phyloP scores from a whole-genome alignment of 2,888 invertebrate genomes.

The Blomia tropicalis region DNA sequence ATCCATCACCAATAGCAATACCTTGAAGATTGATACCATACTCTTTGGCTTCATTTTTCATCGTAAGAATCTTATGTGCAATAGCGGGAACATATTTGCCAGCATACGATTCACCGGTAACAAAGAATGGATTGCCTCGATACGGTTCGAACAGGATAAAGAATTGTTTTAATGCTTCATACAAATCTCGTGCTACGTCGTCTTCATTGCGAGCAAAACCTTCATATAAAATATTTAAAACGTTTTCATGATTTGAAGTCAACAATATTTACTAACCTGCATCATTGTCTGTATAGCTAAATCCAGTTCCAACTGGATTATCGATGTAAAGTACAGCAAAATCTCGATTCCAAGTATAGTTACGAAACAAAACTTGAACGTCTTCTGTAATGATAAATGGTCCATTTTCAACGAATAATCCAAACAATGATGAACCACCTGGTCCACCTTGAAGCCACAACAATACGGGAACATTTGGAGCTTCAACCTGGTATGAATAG shows the following conservation, averaged over 20 bases:
- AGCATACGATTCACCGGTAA: conserved; percentile 76
- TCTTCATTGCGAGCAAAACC: conserved; percentile 65
- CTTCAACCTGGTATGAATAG: conserved; percentile 29
- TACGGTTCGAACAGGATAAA: conserved; percentile 64
- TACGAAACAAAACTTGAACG: conserved; percentile 43
- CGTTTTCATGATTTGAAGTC: background rate
- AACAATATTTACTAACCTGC: conserved; percentile 30
- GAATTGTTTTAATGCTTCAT: conserved; percentile 60
- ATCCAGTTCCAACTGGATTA: conserved; percentile 82
- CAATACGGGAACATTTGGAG: conserved; percentile 34
- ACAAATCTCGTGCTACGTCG: conserved; percentile 61
- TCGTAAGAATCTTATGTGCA: conserved; percentile 51
- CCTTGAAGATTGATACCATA: conserved; percentile 51
- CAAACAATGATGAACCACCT: conserved; percentile 37
- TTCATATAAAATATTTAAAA: too few relatives aligned
- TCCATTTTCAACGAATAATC: conserved; percentile 54
- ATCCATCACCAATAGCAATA: conserved; percentile 33
- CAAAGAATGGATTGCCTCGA: conserved; percentile 57
- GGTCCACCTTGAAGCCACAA: conserved; percentile 40
- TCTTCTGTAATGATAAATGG: conserved; percentile 47
- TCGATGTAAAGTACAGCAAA: conserved; percentile 74
- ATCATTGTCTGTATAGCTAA: conserved; percentile 62
- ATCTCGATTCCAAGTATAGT: conserved; percentile 60
- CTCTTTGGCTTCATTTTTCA: conserved; percentile 39
- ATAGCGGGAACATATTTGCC: conserved; percentile 61